phyloP scores from a whole-genome alignment of 1,140 invertebrate genomes.

The Ceratina calcarata region DNA sequence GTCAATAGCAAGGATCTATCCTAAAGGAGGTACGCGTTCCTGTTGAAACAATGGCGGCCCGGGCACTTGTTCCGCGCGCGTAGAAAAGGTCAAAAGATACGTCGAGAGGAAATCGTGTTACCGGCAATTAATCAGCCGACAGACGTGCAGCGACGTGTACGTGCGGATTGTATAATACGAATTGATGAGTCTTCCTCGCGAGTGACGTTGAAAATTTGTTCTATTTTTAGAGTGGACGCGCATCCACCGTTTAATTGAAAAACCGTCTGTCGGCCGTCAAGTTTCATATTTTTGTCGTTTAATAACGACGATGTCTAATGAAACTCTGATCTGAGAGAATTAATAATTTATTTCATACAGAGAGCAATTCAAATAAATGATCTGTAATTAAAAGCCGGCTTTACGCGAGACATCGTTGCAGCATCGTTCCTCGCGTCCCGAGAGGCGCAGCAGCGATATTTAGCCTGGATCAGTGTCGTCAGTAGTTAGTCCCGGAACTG shows the following conservation, averaged over 20 bases:
- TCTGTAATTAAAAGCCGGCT: no score
- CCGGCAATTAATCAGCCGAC: constrained; percentile 30
- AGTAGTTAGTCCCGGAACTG: constrained; percentile 2
- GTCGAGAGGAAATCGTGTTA: constrained; percentile 31
- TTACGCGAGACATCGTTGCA: no score
- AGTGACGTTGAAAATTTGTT: neutral
- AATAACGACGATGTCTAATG: no score
- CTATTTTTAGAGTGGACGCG: neutral
- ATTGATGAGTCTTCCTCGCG: constrained; percentile 14
- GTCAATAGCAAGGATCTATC: constrained; percentile 24
- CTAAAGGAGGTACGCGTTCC: constrained; percentile 18
- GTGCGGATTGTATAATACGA: constrained; percentile 19
- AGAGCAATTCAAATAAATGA: no score
- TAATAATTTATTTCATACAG: no score
- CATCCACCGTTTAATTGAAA: no score
- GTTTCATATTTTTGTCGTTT: no score
- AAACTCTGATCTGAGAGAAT: no score
- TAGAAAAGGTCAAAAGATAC: constrained; percentile 35
- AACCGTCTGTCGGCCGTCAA: no score
- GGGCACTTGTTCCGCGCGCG: neutral
- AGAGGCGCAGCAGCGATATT: neutral
- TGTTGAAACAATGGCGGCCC: constrained; percentile 13
- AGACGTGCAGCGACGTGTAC: neutral
- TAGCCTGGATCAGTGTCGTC: neutral
- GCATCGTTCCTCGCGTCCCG: no score